These are phyloP conservation scores for Rostrhamus sociabilis DNA, from an alignment of 2,797 vertebrate species.

Conservation along the genomic window DNA sequence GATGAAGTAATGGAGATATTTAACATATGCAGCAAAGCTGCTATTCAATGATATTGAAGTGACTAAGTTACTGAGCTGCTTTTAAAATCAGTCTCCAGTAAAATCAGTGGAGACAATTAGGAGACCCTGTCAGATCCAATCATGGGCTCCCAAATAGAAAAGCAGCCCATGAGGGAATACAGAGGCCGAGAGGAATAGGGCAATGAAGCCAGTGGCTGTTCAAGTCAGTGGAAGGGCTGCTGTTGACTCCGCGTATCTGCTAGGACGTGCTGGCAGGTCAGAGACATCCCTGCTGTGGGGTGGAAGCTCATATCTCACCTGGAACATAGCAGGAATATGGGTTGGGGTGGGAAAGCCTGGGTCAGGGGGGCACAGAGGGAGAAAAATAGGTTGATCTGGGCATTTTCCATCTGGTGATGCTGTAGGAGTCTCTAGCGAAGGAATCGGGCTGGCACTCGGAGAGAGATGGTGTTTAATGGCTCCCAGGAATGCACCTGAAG, in stretches of 20 bases:
- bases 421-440: not conserved
- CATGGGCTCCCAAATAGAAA: conserved; percentile 33
- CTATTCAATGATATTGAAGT: conserved; percentile 39
- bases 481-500: not conserved
- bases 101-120: conserved; percentile 63
- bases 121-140: conserved; percentile 66
- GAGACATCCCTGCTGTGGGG: fast-evolving
- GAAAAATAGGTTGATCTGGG: not conserved
- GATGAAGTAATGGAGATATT: conserved; percentile 59
- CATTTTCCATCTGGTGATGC: not conserved
- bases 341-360: not conserved
- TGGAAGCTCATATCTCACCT: not conserved
- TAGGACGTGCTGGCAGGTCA: not conserved
- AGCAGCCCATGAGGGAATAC: conserved; percentile 11
- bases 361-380: not conserved
- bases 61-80: conserved; percentile 22
- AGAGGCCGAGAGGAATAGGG: not conserved
- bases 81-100: conserved; percentile 50
- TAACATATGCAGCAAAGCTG: conserved; percentile 24
- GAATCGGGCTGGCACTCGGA: not conserved
- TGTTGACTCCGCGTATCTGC: not conserved
- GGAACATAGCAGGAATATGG: not conserved
- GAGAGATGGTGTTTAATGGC: not conserved
- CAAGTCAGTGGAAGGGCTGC: not conserved
- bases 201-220: not conserved